phyloP scores from a whole-genome alignment of 2,797 vertebrate genomes.

The Otolemur crassicaudatus region DNA sequence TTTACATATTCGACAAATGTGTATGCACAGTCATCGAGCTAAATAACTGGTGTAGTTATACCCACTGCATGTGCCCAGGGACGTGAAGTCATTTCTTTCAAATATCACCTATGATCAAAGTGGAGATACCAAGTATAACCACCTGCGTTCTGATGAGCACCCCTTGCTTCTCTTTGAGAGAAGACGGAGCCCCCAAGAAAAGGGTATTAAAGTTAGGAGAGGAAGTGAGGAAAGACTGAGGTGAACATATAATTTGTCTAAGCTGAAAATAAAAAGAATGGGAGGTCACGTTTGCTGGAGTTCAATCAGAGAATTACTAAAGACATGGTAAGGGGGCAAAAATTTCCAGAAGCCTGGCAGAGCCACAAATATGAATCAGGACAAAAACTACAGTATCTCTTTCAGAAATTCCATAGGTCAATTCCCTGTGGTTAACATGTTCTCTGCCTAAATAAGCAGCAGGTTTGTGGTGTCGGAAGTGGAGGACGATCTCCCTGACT shows the following conservation, averaged over 20 bases:
- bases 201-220: neutral
- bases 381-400: neutral
- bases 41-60: neutral
- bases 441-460: neutral
- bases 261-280: neutral
- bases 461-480: neutral
- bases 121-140: neutral
- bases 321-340: neutral
- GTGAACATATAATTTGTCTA: neutral
- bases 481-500: neutral
- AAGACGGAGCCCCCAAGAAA: neutral
- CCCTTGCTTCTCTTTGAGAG: neutral
- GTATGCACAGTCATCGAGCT: neutral
- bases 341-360: neutral
- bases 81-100: neutral
- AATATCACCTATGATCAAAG: neutral
- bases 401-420: neutral
- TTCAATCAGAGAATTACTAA: neutral
- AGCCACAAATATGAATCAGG: neutral
- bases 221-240: neutral
- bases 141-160: neutral
- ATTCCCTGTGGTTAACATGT: neutral
- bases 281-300: neutral
- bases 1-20: neutral
- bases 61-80: neutral